phyloP scores from a whole-genome alignment of 2,113 vertebrate species.

The Taxidea taxus region DNA sequence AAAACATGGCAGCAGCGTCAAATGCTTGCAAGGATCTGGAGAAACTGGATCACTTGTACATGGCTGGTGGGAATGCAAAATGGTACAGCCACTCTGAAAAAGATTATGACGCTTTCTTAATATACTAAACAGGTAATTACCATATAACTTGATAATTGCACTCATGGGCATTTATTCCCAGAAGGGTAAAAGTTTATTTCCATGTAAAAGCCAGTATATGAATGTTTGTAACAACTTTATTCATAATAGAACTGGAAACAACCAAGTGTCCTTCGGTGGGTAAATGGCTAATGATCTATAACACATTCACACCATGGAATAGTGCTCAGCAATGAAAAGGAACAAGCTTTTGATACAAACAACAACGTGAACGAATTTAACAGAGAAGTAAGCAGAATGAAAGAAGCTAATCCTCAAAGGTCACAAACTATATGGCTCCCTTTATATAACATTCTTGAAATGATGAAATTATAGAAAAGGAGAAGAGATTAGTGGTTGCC shows the following conservation, averaged over 20 bases:
- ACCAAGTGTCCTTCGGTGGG: neutral
- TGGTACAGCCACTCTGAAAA: neutral
- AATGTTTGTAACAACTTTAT: neutral
- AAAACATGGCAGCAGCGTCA: neutral
- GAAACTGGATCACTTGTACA: neutral
- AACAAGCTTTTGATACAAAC: neutral
- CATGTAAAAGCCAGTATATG: neutral
- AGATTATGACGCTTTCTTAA: neutral
- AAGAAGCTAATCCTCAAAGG: neutral
- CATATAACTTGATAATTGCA: neutral
- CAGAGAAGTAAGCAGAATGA: neutral
- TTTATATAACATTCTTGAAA: neutral
- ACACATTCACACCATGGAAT: neutral
- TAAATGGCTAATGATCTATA: neutral
- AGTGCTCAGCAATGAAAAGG: neutral
- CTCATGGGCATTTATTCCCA: neutral
- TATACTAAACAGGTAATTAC: neutral
- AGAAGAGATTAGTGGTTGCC: neutral
- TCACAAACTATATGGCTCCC: neutral
- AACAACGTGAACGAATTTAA: neutral
- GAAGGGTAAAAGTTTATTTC: neutral
- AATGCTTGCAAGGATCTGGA: neutral
- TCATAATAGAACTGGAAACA: neutral
- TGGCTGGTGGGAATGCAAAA: neutral
- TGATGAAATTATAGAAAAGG: neutral